Evolutionary conservation across 2,888 invertebrate genomes (phyloP), one percentile per base, ranked within the genome.

Genomic region (Mimumesa dahlbomi): DNA sequence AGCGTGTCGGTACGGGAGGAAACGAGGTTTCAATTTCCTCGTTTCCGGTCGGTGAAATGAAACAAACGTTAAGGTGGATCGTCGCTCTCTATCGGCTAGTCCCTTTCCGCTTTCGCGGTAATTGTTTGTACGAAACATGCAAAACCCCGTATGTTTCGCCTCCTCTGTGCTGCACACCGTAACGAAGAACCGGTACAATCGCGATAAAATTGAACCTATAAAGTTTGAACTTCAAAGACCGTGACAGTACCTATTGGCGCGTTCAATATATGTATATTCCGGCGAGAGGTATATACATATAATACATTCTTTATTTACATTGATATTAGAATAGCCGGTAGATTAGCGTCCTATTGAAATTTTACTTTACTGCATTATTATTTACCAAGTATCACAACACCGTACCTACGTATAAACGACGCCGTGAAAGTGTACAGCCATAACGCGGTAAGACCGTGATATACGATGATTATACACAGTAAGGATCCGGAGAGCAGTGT

Each of bases 11-110:
- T 62, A 48, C 22, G 13, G 43, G 66, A 69, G 79, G 79, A 79
- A 79, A 61, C 72, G 72, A 65, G 76, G 58, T 72, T 81, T 81
- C 80, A 72, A 78, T 81, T 81, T 77, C 72, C 73, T 62, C 58
- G 67, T 67, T 79, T 79, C 78, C 78, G 73, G 70, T 63, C 61
- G 62, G 40, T 18, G 36, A 54, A 72, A 77, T 54, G 53, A 54
- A 67, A 64, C 63, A 64, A 66, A 70, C 63, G 56, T 63, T 46
- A 50, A 53, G 64, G 21, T 40, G 46, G 56, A 68, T 70, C 65
- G 49, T n/a, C 34, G 46, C 34, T 48, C 43, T n/a, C n/a, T n/a
- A 50, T 46, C 43, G 36, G 45, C 29, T 16, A 25, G 45, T 16
- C 36, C 29, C 49, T 67, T 58, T 62, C 46, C 52, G 31, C 49